A percentile compares a stretch with the other conserved stretches of the same genome.
Conservation (phyloP, 2,888 invertebrate species). For the Amblyjoppa fuscipennis region DNA sequence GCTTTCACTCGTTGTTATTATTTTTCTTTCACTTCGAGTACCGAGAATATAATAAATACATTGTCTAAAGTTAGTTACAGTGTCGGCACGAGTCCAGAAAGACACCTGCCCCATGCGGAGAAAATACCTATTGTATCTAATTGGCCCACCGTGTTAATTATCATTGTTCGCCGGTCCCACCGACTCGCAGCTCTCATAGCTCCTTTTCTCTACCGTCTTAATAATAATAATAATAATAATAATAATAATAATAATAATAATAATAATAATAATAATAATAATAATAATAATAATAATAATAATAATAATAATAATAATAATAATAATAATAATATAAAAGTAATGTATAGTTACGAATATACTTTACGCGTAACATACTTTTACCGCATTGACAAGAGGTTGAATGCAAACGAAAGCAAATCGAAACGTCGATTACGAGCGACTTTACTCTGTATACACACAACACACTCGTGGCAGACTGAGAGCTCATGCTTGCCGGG, state of each 20-base stretch:
- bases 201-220: conserved; percentile 9
- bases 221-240: conserved; percentile 9
- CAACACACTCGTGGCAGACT: conserved; percentile 14
- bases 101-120: conserved; percentile 78
- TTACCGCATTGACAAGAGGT: conserved; percentile 56
- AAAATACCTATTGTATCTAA: conserved; percentile 75
- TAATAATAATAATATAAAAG: neutral
- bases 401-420: conserved; percentile 60
- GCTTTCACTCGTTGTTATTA: conserved; percentile 1
- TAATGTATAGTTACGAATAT: neutral
- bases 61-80: conserved; percentile 19
- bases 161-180: conserved; percentile 72
- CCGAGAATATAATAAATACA: neutral
- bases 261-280: neutral
- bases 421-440: conserved; percentile 66
- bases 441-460: conserved; percentile 40
- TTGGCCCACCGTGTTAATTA: conserved; percentile 77
- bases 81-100: conserved; percentile 29
- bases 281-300: conserved; percentile 7
- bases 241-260: neutral
- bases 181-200: conserved; percentile 8
- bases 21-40: conserved; percentile 3
- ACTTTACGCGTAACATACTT: conserved; percentile 16
- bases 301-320: conserved; percentile 7
- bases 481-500: conserved; percentile 41